Conservation (phyloP, 2,797 vertebrate genomes). For the Serranus cabrilla region DNA sequence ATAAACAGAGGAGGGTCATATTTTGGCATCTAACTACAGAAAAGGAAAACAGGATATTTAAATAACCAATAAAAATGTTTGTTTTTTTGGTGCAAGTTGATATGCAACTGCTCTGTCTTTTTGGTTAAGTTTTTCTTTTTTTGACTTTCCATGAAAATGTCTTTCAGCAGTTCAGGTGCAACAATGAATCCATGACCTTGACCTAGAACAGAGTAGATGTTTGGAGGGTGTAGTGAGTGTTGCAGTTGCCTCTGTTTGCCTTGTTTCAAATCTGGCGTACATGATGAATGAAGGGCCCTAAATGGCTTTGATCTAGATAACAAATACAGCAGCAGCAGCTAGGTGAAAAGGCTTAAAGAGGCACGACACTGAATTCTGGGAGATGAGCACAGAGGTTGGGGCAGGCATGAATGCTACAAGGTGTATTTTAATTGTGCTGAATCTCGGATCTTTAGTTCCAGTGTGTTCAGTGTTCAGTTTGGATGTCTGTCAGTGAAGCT, state of each 20-base stretch:
- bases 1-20: neutral
- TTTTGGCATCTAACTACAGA: neutral
- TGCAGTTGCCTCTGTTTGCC: constrained; percentile 57
- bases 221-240: constrained; percentile 30
- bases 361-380: neutral
- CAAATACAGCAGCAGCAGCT: constrained; percentile 44
- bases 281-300: constrained; percentile 75
- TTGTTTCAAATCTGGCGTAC: constrained; percentile 59
- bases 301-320: constrained; percentile 76
- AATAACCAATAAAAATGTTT: neutral
- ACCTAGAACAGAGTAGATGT: constrained; percentile 59
- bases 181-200: constrained; percentile 61
- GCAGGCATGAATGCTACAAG: neutral
- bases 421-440: neutral
- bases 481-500: neutral
- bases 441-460: neutral
- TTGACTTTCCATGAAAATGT: constrained; percentile 9
- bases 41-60: neutral
- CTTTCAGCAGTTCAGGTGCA: constrained; percentile 28
- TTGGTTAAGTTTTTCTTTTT: neutral
- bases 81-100: neutral
- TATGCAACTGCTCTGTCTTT: neutral
- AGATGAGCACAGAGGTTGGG: constrained; percentile 14
- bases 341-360: constrained; percentile 35
- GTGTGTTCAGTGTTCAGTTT: neutral